phyloP scores from a whole-genome alignment of 1,140 invertebrate genomes.

The Drosophila willistoni region DNA sequence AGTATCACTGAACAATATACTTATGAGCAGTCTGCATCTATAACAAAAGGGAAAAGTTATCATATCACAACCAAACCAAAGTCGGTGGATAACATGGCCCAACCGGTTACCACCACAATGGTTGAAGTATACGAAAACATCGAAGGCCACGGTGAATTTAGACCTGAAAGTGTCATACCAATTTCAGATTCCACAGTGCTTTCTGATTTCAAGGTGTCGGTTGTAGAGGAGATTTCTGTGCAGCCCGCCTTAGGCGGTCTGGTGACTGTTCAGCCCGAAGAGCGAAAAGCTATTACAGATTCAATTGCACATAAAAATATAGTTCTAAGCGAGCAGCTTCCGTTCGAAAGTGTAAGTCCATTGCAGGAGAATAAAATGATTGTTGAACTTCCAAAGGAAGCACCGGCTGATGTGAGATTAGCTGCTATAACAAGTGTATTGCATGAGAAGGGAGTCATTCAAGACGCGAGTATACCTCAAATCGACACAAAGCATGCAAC shows the following conservation, averaged over 20 bases:
- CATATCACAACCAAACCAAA: background rate
- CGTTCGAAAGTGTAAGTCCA: slow-evolving; percentile 64
- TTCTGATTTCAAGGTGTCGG: slow-evolving; percentile 82
- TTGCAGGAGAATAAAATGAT: slow-evolving; percentile 51
- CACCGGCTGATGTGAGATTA: slow-evolving; percentile 19
- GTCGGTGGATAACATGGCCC: slow-evolving; percentile 13
- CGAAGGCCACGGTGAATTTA: slow-evolving; percentile 61
- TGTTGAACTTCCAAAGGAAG: slow-evolving; percentile 33
- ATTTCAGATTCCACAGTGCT: slow-evolving; percentile 15
- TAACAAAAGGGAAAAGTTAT: background rate
- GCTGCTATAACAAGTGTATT: slow-evolving; percentile 42
- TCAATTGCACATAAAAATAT: slow-evolving; percentile 51
- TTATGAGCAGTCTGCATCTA: slow-evolving; percentile 46
- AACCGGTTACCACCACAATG: slow-evolving; percentile 42
- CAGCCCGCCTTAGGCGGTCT: slow-evolving; percentile 83
- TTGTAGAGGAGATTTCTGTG: slow-evolving; percentile 85
- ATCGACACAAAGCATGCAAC: slow-evolving; percentile 27
- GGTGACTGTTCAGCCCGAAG: slow-evolving; percentile 50
- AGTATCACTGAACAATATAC: slow-evolving; percentile 33
- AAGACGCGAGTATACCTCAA: slow-evolving; percentile 17
- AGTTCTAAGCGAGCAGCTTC: slow-evolving; percentile 66
- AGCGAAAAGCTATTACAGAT: slow-evolving; percentile 25
- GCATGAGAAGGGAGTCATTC: slow-evolving; percentile 40
- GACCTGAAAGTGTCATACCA: slow-evolving; percentile 30
- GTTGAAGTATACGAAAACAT: slow-evolving; percentile 66